Evolutionary conservation across 2,888 invertebrate species (phyloP), one percentile per base, ranked within the genome.

Genomic region (Euproctis similis): DNA sequence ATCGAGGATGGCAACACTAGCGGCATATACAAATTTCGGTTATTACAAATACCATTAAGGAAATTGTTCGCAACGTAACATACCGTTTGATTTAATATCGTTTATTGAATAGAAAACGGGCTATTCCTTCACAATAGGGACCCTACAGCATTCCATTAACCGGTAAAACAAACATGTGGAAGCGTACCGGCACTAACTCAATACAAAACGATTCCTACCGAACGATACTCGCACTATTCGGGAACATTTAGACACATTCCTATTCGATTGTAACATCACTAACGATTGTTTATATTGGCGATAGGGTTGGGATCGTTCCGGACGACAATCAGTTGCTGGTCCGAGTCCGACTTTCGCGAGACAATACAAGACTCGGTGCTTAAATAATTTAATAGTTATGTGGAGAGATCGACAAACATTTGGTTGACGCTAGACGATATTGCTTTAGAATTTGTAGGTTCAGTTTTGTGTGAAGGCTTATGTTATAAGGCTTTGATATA

Each of bases 141-240:
- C 59, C 76, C 65, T 73, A 74, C 71, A 74, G 73, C 62, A 73
- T 81, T 77, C 81, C 74, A 81, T 81, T 81, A 78, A 80, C 77
- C 70, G 74, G 67, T 55, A 68, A 63, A 59, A 68, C 71, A 80
- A 78, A 81, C 72, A 80, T 59, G 21, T 60, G 63, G 64, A 65
- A 69, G 67, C 71, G 68, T 70, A 63, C 68, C 59, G 66, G 59
- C 59, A 58, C 62, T 74, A 71, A 67, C 64, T 69, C 69, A 70
- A 72, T 69, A 67, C 68, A 63, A 63, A 67, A 66, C 72, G 72
- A 69, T 68, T 70, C 58, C 69, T 65, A 60, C 57, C 60, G 53
- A 63, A 45, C 64, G 67, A 72, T 71, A 69, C 68, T 63, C 61
- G 59, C 64, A 65, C 66, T 66, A 65, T 67, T 61, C 58, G 62